Base-by-base conservation (phyloP, 2,888 invertebrate species). In the Polydrusus tereticollis region DNA sequence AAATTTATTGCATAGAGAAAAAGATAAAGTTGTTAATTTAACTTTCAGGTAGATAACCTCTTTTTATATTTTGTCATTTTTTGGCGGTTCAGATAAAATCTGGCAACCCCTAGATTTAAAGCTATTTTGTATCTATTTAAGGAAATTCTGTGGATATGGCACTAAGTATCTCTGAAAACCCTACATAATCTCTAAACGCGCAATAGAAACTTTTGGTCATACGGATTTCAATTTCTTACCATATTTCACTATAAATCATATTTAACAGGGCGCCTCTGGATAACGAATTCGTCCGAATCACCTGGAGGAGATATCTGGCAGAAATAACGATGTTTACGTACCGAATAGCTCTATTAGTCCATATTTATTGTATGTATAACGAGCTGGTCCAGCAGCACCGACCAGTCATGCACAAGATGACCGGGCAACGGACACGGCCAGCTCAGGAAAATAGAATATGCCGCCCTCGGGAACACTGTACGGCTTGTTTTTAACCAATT, bases 301-400 rank as follows among this genome's bases (percentile, higher is more conserved):
- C 78, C 77, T 78, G 78, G 52, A 78, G 78, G 78, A 81, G 77
- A 82, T 80, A 78, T 82, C 80, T 81, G 80, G 81, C 82, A 80
- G 82, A 83, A 83, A 83, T 83, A 83, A 83, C 83, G 83, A 83
- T 84, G 83, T 84, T 84, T 84, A 82, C 83, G 82, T 80, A 82
- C 78, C 81, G 82, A 81, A 84, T 80, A 78, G 81, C 82, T 83
- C 83, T 83, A 85, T 85, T 85, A 84, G 83, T 81, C 81, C 83
- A 81, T 84, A 83, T 84, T 83, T 84, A 84, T 83, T 83, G 83
- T 83, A 81, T 82, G 82, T 82, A 83, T 82, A 83, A 82, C 82
- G 81, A 79, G 78, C 66, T 55, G 64, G 69, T 50, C 69, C 65
- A 41, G 52, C 47, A 38, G 66, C 66, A 58, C 16, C 38, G 67